These are phyloP conservation scores for Scolopax rusticola DNA, from an alignment of 2,797 vertebrate species.

Conservation along the genomic window DNA sequence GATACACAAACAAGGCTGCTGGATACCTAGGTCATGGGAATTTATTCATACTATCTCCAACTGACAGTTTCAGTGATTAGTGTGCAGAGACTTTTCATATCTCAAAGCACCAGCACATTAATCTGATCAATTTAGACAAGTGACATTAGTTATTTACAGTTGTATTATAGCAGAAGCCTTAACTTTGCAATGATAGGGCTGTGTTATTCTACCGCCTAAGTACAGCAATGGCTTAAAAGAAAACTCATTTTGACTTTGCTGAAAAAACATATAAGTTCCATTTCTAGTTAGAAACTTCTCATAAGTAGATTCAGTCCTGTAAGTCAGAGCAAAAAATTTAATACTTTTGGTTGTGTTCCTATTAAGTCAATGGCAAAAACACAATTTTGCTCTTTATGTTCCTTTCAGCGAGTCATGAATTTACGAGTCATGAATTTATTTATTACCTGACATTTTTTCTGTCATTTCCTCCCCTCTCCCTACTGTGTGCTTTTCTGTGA, in stretches of 20 bases:
- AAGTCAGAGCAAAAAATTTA: background rate
- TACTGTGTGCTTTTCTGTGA: background rate
- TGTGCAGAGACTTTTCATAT: constrained; percentile 29
- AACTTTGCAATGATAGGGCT: background rate
- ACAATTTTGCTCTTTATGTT: background rate
- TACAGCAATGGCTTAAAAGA: background rate
- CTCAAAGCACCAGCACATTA: constrained; percentile 26
- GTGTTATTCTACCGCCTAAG: constrained; percentile 36
- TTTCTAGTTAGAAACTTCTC: background rate
- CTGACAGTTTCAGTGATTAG: background rate
- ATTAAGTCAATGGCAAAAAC: background rate
- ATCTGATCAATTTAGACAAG: constrained; percentile 42
- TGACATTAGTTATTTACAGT: background rate
- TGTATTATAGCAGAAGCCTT: background rate
- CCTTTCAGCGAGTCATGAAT: constrained; percentile 29
- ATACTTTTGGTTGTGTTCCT: background rate
- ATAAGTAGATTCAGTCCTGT: background rate
- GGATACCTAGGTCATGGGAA: background rate
- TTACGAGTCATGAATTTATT: constrained; percentile 17
- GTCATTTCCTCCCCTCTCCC: background rate
- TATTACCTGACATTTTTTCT: constrained; percentile 39
- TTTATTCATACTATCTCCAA: constrained; percentile 15
- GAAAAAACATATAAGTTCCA: background rate
- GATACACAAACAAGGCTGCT: background rate
- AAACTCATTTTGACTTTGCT: background rate